Base-by-base conservation (phyloP, 1,140 invertebrate genomes). In the Meloidogyne exigua region DNA sequence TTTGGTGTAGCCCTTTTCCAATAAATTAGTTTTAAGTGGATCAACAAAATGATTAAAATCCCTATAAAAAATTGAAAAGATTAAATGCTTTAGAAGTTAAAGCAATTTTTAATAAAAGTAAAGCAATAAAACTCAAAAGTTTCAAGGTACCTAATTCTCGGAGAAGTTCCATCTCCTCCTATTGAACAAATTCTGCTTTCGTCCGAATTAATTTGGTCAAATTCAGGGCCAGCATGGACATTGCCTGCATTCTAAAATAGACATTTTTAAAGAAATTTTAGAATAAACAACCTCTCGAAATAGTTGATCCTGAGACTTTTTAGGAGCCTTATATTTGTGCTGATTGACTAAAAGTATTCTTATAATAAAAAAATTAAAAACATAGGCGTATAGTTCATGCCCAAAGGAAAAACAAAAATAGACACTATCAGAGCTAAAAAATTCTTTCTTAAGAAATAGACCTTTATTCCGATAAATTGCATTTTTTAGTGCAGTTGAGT, bases 21-120 rank as follows among this genome's bases (percentile, higher is more conserved):
- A 62, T 39, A 73, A 39, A 32, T 73, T 73, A 25, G 64, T 73
- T 10, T 13, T 32, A 0, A 73, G 23, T 18, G 28, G 26, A 0
- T 62, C 57, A 11, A 73, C 23, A 73, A 73, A 64, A 28, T 65
- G 57, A 21, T 13, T 23, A 32, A 73, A 73, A 64, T 73, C 72
- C 10, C 72, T 73, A 26, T 13, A 72, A 64, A 49, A 49, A 49
- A 12, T 0, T 2, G 2, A 44, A 7, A 13, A 12, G 1, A 44
- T 1, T 10, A 44, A 44, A 44, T 44, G 13, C 0, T 44, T 44
- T 44, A 15, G 42, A 44, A 15, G 13, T 15, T 15, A 49, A 49
- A 49, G 15, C 13, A 57, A n/a, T 57, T 57, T 7, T 21, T n/a
- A 57, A 57, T 57, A n/a, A n/a, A n/a, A 5, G 3, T 10, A 39